Percentiles rank a stretch among this genome's conserved stretches.
These are phyloP conservation scores for Crenuchus spilurus DNA, from an alignment of 2,797 vertebrate genomes.

Conservation along the genomic window DNA sequence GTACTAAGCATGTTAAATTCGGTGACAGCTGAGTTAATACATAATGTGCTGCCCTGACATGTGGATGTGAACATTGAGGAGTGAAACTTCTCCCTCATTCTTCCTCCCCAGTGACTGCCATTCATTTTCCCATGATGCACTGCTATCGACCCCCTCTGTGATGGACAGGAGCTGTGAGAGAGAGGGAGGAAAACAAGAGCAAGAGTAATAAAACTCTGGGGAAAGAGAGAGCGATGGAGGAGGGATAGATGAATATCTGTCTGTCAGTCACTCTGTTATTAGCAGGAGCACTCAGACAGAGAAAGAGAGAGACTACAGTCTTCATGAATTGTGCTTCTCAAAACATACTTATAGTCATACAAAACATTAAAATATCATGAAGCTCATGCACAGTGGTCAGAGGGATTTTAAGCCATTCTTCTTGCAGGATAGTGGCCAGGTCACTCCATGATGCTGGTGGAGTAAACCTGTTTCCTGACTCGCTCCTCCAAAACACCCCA, in stretches of 20 bases:
- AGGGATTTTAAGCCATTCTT: too few species aligned
- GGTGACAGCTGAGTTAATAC: too few species aligned
- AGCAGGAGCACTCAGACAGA: not conserved
- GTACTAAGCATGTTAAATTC: too few species aligned
- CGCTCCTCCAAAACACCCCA: too few species aligned
- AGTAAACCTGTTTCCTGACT: too few species aligned
- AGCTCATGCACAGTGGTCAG: too few species aligned
- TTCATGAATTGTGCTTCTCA: too few species aligned
- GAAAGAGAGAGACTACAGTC: not conserved
- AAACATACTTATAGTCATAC: too few species aligned
- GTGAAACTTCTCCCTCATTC: not conserved
- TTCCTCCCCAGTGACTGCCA: not conserved
- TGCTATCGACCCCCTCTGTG: slow-evolving; percentile 2
- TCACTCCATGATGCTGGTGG: too few species aligned
- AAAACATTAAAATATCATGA: too few species aligned
- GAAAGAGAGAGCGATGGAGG: not conserved
- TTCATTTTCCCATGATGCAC: not conserved
- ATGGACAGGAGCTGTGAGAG: slow-evolving; percentile 10
- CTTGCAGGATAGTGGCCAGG: too few species aligned
- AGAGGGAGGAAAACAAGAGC: not conserved
- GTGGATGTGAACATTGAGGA: not conserved
- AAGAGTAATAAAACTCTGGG: not conserved
- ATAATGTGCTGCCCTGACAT: not conserved
- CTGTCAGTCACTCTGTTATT: slow-evolving; percentile 1
- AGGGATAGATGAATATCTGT: slow-evolving; percentile 15